phyloP scores from a whole-genome alignment of 2,113 vertebrate species.

The Acrocephalus kingi region DNA sequence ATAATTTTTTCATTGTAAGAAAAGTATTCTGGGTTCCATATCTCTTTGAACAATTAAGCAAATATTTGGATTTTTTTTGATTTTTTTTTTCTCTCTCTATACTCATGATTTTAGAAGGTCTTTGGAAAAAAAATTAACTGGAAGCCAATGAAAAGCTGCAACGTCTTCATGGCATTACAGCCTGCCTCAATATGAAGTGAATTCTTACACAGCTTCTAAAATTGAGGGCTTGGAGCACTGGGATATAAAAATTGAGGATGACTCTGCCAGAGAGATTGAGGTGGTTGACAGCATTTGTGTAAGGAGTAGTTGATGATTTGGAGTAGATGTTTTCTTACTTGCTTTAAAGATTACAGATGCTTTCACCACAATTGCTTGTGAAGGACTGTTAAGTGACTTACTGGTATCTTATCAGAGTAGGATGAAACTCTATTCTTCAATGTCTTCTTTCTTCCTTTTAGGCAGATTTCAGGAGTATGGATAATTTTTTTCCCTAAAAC shows the following conservation, averaged over 20 bases:
- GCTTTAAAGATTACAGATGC: not conserved
- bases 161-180: not conserved
- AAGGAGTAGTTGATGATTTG: not conserved
- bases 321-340: not conserved
- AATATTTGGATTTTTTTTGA: not conserved
- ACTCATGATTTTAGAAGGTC: not conserved
- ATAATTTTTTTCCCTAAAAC: not conserved
- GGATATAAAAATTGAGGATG: not conserved
- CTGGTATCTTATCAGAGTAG: not conserved
- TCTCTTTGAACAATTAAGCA: not conserved
- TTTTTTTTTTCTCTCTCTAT: not conserved
- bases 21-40: not conserved
- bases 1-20: not conserved
- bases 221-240: accelerated
- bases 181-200: not conserved
- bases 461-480: not conserved
- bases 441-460: not conserved
- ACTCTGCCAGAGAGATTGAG: not conserved
- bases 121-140: not conserved
- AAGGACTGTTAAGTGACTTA: not conserved
- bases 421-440: not conserved
- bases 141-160: not conserved
- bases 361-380: not conserved
- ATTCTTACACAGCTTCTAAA: not conserved
- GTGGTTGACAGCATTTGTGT: not conserved